Evolutionary conservation across 2,113 vertebrate species (phyloP).

Genomic region (Platysteira castanea): DNA sequence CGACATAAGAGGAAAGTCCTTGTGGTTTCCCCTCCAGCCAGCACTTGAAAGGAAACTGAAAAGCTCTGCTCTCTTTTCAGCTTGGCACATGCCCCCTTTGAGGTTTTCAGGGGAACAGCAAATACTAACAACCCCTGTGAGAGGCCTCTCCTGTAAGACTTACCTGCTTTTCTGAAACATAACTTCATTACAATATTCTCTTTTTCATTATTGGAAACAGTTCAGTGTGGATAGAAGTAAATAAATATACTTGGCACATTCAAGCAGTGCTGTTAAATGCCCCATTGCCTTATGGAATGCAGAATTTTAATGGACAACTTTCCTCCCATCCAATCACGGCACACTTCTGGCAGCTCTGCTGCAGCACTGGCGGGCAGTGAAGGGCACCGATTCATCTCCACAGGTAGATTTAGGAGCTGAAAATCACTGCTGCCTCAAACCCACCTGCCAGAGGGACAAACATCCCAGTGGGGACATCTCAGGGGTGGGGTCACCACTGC

Average conservation of each 20-base stretch:
- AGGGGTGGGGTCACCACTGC: neutral
- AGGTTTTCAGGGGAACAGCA: neutral
- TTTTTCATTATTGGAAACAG: neutral
- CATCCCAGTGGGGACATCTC: rapidly evolving
- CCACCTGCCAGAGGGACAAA: neutral
- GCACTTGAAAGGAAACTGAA: conserved; percentile 16
- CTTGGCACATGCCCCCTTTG: neutral
- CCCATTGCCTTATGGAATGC: neutral
- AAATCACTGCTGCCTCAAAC: neutral
- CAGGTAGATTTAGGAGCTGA: neutral
- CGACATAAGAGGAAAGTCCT: conserved; percentile 38
- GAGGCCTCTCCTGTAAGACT: neutral
- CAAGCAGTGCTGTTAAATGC: neutral
- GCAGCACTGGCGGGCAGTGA: rapidly evolving
- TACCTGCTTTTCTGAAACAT: neutral
- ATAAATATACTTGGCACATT: neutral
- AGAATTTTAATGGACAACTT: neutral
- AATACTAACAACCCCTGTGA: neutral
- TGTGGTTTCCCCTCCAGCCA: conserved; percentile 28
- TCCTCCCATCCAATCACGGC: rapidly evolving
- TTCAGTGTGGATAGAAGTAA: neutral
- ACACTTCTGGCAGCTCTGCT: rapidly evolving
- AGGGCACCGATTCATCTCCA: neutral
- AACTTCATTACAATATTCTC: neutral
- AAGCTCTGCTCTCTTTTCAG: conserved; percentile 13